Base-by-base conservation (phyloP, 2,797 vertebrate species). In the Darevskia mixta region DNA sequence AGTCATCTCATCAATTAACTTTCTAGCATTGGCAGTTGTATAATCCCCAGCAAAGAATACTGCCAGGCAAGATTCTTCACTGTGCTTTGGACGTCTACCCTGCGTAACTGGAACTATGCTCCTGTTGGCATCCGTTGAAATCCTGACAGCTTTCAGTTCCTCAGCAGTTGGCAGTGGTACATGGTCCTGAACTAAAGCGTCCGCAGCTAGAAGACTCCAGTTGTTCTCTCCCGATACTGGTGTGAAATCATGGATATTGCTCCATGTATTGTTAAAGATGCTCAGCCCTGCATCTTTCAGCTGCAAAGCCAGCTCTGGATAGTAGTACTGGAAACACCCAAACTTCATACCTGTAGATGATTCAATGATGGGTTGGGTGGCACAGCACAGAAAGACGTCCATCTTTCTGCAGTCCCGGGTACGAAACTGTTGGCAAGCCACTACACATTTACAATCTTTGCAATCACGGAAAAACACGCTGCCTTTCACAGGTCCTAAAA, bases 221-320 rank as follows among this genome's bases (percentile, higher is more conserved):
- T 99, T 99, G 93, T 97, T 98, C 94, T 99, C 98, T 86, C 98
- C 98, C 0, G 98, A 97, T 89, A 98, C 97, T 0, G 99, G 99
- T 0, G 99, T 99, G 94, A 99, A 99, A 96, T 99, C 99, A 82
- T 99, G 99, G 92, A 99, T 95, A 88, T 98, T 98, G 97, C 99
- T 99, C 99, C 99, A 99, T 43, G 98, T 98, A 93, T 99, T 99
- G 96, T 99, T 99, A 97, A 99, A 99, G 94, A 99, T 98, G 95
- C 99, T 99, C 80, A 99, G 96, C 41, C 98, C 98, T 0, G 99
- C 98, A 6, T 99, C 98, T 94, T 99, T 99, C 90, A 99, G 98
- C 90, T 99, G 99, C 87, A 98, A 98, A 90, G 98, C 98, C 89
- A 99, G 97, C 86, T 99, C 99, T 0, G 99, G 99, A 93, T 99